Evolutionary conservation across 53 echinoderm and acorn worm species (phyloP).

Genomic region (Echinarachnius parma): DNA sequence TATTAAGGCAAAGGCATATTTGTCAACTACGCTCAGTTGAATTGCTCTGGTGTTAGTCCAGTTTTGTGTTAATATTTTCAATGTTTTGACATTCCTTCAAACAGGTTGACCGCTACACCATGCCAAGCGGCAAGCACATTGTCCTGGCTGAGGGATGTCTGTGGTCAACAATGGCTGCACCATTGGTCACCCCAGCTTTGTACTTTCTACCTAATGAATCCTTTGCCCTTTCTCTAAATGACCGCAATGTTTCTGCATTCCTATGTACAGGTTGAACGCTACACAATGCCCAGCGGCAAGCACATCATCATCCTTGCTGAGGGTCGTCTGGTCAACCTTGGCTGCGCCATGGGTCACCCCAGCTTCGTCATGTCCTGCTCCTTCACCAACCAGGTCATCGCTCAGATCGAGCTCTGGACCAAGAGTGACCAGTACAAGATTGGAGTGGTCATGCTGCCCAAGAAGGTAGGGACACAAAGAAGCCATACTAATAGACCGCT

Average conservation of each 20-base stretch:
- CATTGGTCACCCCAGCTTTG: constrained; percentile 98
- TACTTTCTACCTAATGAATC: no score
- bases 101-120: constrained; percentile 95
- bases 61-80: no score
- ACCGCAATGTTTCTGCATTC: no score
- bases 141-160: constrained; percentile 84
- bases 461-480: constrained; percentile 95
- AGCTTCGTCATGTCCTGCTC: constrained; percentile 99
- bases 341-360: constrained; percentile 98
- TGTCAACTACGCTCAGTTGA: no score
- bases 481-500: no score
- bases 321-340: constrained; percentile 93
- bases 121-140: constrained; percentile 78
- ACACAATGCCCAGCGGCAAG: constrained; percentile 71
- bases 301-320: constrained; percentile 88
- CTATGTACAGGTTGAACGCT: constrained; percentile 99
- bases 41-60: no score
- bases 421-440: constrained; percentile 75
- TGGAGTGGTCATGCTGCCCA: constrained; percentile 88
- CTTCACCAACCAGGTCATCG: constrained; percentile 96
- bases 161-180: constrained; percentile 95
- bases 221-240: no score
- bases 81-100: no score
- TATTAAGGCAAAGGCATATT: no score
- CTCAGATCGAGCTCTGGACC: constrained; percentile 96